These are phyloP conservation scores for Nestor notabilis DNA, from an alignment of 2,113 vertebrate species.

Conservation along the genomic window DNA sequence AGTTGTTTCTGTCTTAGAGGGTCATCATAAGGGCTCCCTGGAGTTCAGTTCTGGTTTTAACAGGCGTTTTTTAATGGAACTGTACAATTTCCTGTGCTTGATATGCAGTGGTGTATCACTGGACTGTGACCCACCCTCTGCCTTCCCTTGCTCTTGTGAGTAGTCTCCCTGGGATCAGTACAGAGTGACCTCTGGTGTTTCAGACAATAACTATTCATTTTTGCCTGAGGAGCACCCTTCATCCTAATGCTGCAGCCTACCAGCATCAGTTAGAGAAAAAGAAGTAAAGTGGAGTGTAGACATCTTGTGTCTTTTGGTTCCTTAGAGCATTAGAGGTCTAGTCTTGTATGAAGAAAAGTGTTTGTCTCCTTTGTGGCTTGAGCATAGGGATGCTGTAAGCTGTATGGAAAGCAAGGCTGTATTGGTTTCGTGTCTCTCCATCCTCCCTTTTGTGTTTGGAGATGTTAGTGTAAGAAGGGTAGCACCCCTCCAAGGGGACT, in stretches of 20 bases:
- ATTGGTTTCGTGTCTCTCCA: not conserved
- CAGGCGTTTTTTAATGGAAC: not conserved
- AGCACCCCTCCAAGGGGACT: not conserved
- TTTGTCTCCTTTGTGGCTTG: not conserved
- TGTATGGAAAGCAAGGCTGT: not conserved
- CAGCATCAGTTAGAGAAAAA: not conserved
- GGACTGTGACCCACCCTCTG: not conserved
- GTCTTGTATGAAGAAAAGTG: not conserved
- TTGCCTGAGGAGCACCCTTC: not conserved
- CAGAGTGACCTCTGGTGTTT: not conserved
- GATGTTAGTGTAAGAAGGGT: not conserved
- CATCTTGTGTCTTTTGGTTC: not conserved
- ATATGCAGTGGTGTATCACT: not conserved
- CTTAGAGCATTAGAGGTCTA: not conserved
- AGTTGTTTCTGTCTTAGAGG: not conserved
- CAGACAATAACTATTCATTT: not conserved
- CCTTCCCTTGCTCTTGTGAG: not conserved
- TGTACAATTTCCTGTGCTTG: not conserved
- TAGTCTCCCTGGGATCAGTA: not conserved
- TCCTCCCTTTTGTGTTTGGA: not conserved
- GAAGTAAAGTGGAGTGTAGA: not conserved
- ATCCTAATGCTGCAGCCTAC: not conserved
- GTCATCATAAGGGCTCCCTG: not conserved
- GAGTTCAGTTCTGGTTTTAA: not conserved
- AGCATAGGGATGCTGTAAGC: not conserved